Base-by-base conservation (phyloP, 2,797 vertebrate genomes). In the Malacoraja senta region DNA sequence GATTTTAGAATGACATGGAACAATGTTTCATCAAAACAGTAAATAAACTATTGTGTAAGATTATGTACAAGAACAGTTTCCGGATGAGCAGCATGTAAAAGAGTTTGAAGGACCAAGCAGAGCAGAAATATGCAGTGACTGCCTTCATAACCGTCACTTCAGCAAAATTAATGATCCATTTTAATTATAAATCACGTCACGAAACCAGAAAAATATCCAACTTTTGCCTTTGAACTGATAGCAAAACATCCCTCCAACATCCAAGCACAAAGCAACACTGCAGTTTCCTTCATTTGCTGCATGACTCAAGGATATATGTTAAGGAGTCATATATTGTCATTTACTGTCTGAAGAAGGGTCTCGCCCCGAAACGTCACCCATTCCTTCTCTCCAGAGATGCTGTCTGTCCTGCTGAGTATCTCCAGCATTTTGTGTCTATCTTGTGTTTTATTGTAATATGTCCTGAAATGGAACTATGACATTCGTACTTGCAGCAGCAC, bases 81-180 rank as follows among this genome's bases (percentile, higher is more conserved):
- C 21, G 58, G 24, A 38, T 26, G 38, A 26, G 38, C 8, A 44
- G 38, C 19, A 83, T 83, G 21, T 1, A 58, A 58, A 29, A 29
- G 21, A 29, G 53, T 58, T 58, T 58, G 53, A 29, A 58, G 81
- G 6, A 83, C 8, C 81, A 29, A 83, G 81, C 53, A 13, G 26
- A 83, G 58, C 53, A 83, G 53, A 29, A 61, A 29, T 58, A 83
- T 26, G 81, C 81, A 83, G 53, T 83, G 81, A 83, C 24, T 83
- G 21, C 35, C 0, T 35, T 78, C 74, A 29, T 77, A 77, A 8
- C 24, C 81, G 24, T 53, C 81, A 21, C 53, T 61, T 53, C 81
- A 29, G 81, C 81, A 58, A 61, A 83, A 83, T 61, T 83, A 83
- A 83, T 83, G 44, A 83, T 83, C 81, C 17, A 58, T 83, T 83